Evolutionary conservation across 2,113 vertebrate species (phyloP).

Genomic region (Coturnix japonica): DNA sequence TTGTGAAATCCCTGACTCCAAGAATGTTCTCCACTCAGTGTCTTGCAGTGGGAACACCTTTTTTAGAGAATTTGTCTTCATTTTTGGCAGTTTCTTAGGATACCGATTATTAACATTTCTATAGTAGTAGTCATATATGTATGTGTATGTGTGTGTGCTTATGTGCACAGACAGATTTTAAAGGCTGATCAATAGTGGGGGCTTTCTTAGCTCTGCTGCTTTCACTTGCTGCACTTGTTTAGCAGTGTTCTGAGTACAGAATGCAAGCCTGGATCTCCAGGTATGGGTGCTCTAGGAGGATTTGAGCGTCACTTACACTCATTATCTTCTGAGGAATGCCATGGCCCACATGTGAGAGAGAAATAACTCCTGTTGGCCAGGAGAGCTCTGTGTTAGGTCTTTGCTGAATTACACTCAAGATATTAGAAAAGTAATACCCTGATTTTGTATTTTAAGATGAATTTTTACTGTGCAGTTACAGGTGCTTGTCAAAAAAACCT

Average conservation of each 20-base stretch:
- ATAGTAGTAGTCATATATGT: not conserved
- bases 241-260: not conserved
- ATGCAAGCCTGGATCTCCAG: not conserved
- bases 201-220: not conserved
- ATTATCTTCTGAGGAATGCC: not conserved
- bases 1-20: not conserved
- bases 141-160: not conserved
- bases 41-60: not conserved
- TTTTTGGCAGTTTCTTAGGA: not conserved
- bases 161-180: not conserved
- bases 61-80: not conserved
- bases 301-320: not conserved
- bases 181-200: not conserved
- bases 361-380: not conserved
- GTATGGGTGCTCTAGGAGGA: not conserved
- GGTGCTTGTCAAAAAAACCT: not conserved
- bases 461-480: not conserved
- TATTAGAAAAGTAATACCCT: not conserved
- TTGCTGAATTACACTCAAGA: not conserved
- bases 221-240: not conserved
- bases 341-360: fast-evolving
- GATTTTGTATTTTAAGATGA: not conserved
- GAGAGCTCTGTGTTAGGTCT: not conserved
- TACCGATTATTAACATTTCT: not conserved
- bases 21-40: not conserved